A percentile compares a stretch with the other conserved stretches of the same genome.
These are phyloP conservation scores for Leptinotarsa undecemlineata DNA, from an alignment of 1,140 invertebrate genomes.

Conservation along the genomic window DNA sequence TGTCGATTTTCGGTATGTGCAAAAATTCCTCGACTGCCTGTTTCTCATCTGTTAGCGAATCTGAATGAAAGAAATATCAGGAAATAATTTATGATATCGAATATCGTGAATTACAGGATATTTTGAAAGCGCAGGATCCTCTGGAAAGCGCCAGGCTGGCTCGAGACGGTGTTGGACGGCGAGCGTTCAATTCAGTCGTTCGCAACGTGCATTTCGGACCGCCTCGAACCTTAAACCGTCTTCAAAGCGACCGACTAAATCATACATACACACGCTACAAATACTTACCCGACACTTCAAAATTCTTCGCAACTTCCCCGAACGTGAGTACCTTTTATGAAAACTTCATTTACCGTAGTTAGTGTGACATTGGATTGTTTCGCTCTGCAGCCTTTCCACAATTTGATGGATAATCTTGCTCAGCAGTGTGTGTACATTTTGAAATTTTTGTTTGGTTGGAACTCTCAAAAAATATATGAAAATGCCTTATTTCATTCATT, in stretches of 20 bases:
- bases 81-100: conserved; percentile 8
- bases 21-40: no score
- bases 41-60: neutral
- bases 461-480: neutral
- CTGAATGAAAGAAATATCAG: conserved; percentile 2
- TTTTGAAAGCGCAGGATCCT: conserved; percentile 1
- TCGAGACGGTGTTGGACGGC: neutral
- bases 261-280: neutral
- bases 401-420: no score
- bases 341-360: neutral
- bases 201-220: neutral
- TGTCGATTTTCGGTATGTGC: no score
- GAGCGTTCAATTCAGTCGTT: neutral
- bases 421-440: no score
- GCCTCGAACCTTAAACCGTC: neutral
- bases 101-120: conserved; percentile 4
- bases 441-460: no score
- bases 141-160: conserved; percentile 4
- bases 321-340: neutral
- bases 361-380: neutral
- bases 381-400: neutral
- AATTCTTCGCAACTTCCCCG: neutral
- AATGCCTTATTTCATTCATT: no score
- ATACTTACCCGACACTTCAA: neutral
- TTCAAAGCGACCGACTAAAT: neutral